A percentile compares a stretch with the other conserved stretches of the same genome.
Conservation (phyloP, 1,140 invertebrate genomes). For the Trinorchestia longiramus region DNA sequence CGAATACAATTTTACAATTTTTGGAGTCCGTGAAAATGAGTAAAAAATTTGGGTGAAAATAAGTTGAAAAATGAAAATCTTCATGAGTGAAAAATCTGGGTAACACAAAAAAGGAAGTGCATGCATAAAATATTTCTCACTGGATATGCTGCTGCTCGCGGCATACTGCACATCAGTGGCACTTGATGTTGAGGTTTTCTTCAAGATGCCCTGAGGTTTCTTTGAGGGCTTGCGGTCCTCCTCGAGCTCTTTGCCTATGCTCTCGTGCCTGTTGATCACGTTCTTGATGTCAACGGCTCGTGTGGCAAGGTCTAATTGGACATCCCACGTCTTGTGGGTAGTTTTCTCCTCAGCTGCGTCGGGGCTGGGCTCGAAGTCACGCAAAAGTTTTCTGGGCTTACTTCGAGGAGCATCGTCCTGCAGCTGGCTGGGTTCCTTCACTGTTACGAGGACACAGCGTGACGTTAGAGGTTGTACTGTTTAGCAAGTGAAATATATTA, state of each 20-base stretch:
- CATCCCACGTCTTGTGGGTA: conserved; percentile 60
- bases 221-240: conserved; percentile 57
- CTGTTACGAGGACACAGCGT: not conserved
- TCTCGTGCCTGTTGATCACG: conserved; percentile 61
- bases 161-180: conserved; percentile 47
- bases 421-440: conserved; percentile 52
- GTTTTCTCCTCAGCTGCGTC: conserved; percentile 39
- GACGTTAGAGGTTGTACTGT: not conserved
- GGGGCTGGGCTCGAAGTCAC: conserved; percentile 58
- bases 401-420: conserved; percentile 53
- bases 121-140: not conserved
- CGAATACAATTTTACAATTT: not conserved
- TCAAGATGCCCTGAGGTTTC: conserved; percentile 65
- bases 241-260: conserved; percentile 45
- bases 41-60: too few relatives aligned
- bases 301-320: conserved; percentile 60
- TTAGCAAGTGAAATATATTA: not conserved
- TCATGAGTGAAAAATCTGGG: not conserved
- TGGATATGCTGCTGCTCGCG: not conserved
- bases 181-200: conserved; percentile 65
- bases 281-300: conserved; percentile 61
- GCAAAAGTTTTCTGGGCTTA: conserved; percentile 57
- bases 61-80: not conserved
- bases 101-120: not conserved
- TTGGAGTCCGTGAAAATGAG: not conserved